Conservation (phyloP, 2,113 vertebrate species). For the Paramormyrops kingsleyae region DNA sequence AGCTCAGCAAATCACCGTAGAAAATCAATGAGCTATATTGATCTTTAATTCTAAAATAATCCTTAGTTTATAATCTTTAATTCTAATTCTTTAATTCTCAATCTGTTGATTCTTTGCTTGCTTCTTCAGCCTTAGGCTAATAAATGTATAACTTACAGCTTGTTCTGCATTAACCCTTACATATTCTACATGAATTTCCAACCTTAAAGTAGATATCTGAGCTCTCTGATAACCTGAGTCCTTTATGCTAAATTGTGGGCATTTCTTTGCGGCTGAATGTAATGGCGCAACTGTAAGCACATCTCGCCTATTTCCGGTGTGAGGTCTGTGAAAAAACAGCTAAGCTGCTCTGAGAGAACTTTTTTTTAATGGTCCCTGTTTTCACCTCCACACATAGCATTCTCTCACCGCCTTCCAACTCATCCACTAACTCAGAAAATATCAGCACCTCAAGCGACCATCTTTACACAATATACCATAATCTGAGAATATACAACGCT, state of each 20-base stretch:
- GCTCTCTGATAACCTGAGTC: neutral
- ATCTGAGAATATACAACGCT: neutral
- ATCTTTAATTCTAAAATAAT: no score
- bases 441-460: neutral
- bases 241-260: neutral
- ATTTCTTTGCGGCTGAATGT: neutral
- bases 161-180: neutral
- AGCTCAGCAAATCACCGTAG: neutral
- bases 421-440: neutral
- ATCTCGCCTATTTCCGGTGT: neutral
- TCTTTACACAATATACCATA: neutral
- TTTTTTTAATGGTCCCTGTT: neutral
- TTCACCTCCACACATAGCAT: neutral
- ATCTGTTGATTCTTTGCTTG: neutral
- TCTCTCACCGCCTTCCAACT: neutral
- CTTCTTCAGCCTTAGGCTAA: neutral
- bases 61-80: no score
- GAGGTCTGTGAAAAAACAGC: neutral
- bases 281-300: neutral
- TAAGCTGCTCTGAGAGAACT: neutral
- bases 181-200: neutral
- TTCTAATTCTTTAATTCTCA: constrained; percentile 2
- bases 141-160: neutral
- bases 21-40: no score
- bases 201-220: neutral